Base-by-base conservation (phyloP, 2,888 invertebrate genomes). In the Eupithecia dodoneata region DNA sequence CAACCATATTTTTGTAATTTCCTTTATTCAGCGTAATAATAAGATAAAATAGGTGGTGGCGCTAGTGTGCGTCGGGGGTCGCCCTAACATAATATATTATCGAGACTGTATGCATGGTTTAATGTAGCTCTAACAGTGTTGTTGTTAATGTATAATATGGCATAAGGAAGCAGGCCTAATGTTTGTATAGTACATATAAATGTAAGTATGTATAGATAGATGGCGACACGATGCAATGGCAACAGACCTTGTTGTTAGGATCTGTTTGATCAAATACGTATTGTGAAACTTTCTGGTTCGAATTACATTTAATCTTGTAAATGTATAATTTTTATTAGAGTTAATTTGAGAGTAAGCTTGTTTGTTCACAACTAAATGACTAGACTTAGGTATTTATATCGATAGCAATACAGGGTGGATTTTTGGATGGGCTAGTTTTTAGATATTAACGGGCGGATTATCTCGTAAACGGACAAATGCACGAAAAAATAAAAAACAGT, bases 191-290 rank as follows among this genome's bases (percentile, higher is more conserved):
- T 45, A 59, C 73, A 69, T 1, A 52, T 71, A 30, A 55, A 55
- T 59, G 18, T 63, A 63, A 2, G 10, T 10, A 30, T 18, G 18
- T 30, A 63, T 59, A 85, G 86, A 66, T 70, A 75, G 52, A 75
- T 87, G 89, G 87, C 85, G 87, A 82, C 85, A 85, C 85, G 83
- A 82, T 89, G 90, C 89, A 84, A 84, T 88, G 86, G 85, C 81
- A 75, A 80, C 84, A 84, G 85, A 84, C 85, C 83, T 71, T 74
- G 79, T 83, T 78, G 75, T 78, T 66, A 44, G 81, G 85, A 86
- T 81, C 87, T 81, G 87, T 84, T 81, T 76, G 79, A 80, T 75
- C 73, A 81, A 81, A 83, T 77, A 79, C 80, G 75, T 81, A 86
- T 80, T 73, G 77, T 76, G 72, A 72, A 47, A 74, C 44, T 10